Percentiles rank a stretch among this genome's conserved stretches.
phyloP scores from a whole-genome alignment of 2,113 vertebrate species.

The Boulengeromyrus knoepffleri region DNA sequence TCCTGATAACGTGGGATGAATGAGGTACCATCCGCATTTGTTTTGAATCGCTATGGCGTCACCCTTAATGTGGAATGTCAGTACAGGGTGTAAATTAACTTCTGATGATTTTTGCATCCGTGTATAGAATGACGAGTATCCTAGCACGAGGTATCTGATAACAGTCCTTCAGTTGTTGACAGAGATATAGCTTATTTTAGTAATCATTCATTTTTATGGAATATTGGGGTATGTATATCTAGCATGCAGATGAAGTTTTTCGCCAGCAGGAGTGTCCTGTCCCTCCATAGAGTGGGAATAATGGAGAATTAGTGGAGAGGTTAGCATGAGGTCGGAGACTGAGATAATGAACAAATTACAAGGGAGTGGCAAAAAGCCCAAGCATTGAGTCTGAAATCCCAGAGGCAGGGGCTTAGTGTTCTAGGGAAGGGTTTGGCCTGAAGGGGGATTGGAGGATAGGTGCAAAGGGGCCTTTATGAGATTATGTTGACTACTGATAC shows the following conservation, averaged over 20 bases:
- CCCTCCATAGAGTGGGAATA: background rate
- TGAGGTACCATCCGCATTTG: background rate
- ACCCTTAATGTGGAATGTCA: background rate
- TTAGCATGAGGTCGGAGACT: background rate
- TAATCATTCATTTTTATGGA: background rate
- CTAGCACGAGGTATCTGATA: background rate
- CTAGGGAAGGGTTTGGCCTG: background rate
- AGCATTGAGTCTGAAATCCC: background rate
- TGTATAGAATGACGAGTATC: background rate
- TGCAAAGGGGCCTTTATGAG: background rate
- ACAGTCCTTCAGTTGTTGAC: background rate
- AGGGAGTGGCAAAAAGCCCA: background rate
- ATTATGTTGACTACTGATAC: conserved; percentile 1
- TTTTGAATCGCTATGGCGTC: background rate
- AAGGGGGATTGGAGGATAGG: background rate
- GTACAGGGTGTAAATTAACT: background rate
- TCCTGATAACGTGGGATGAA: background rate
- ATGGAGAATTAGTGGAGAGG: background rate
- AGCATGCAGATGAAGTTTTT: background rate
- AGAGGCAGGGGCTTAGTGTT: background rate
- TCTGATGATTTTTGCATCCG: background rate
- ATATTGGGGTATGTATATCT: background rate
- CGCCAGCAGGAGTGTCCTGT: background rate
- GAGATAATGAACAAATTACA: conserved; percentile 5
- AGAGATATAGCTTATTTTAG: background rate